Percentiles rank a stretch among this genome's conserved stretches.
phyloP scores from a whole-genome alignment of 2,113 vertebrate genomes.

The Rhodinocichla rosea region DNA sequence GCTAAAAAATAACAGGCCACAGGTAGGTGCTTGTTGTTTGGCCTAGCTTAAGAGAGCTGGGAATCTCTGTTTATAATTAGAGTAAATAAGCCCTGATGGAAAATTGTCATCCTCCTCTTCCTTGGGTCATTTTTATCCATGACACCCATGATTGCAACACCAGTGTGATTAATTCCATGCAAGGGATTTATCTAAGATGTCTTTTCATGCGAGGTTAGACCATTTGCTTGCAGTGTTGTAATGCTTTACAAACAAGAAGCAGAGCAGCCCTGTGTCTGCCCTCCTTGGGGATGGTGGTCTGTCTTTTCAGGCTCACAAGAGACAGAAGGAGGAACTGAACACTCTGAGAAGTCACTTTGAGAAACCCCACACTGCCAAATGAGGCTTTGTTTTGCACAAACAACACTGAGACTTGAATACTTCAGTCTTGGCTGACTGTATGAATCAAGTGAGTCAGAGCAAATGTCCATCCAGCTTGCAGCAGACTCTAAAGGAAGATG shows the following conservation, averaged over 20 bases:
- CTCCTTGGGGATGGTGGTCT: not conserved
- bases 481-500: not conserved
- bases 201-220: not conserved
- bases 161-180: not conserved
- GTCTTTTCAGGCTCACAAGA: not conserved
- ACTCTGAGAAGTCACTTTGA: not conserved
- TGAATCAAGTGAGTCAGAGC: not conserved
- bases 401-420: not conserved
- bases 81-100: not conserved
- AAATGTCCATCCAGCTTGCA: not conserved
- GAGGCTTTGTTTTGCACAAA: not conserved
- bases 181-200: not conserved
- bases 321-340: not conserved
- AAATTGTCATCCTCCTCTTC: not conserved
- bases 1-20: not conserved
- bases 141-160: conserved; percentile 17
- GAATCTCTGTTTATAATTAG: not conserved
- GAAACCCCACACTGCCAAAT: not conserved
- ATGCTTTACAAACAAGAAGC: conserved; percentile 6
- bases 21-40: not conserved
- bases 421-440: not conserved
- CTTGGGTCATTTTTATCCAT: not conserved
- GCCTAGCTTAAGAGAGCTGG: not conserved
- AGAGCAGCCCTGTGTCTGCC: not conserved
- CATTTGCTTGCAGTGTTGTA: not conserved